Base-by-base conservation (phyloP, 1,140 invertebrate genomes). In the Drosophila micromelanica region DNA sequence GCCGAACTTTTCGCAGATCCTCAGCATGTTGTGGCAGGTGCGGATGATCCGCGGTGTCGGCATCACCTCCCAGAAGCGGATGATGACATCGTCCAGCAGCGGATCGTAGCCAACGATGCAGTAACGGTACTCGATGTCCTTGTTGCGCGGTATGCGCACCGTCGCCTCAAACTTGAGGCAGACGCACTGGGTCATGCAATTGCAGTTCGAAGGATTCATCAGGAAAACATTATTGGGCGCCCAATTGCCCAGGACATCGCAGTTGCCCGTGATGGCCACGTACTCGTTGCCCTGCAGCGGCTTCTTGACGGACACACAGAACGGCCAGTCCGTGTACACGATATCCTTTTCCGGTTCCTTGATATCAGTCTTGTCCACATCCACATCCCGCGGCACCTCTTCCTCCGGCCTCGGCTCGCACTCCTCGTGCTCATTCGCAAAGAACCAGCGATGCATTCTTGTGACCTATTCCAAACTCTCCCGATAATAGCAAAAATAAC, bases 11-110 rank as follows among this genome's bases (percentile, higher is more conserved):
- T 95, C 94, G n/a, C 54, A 92, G 32, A 5, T 51, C 75, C 63
- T 92, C 68, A 80, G 90, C 91, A 55, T 71, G n/a, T 65, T 89
- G 23, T 75, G 54, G 32, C 69, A 91, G 7, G 38, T 67, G 8
- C 92, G 90, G 11, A 94, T 93, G 20, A 90, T 57, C 52, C 97
- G 92, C 32, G 97, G 96, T 46, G 92, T 91, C 37, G 96, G 92
- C 87, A 96, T 95, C 2, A 96, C 96, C 92, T 98, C 97, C 97
- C 97, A 98, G 76, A 93, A 93, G 13, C 96, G 94, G n/a, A 98
- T 94, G 32, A 97, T 94, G 1, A 95, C 77, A 65, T 93, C 92
- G 89, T 93, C 92, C 35, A 91, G 77, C 64, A 89, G 74, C 71
- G 93, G 91, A 74, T 94, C 92, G 8, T 93, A 80, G 35, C 93